Percentiles rank a stretch among this genome's conserved stretches.
These are phyloP conservation scores for Zhuqinia jingwanae DNA, from an alignment of 2,888 invertebrate genomes.

Conservation along the genomic window DNA sequence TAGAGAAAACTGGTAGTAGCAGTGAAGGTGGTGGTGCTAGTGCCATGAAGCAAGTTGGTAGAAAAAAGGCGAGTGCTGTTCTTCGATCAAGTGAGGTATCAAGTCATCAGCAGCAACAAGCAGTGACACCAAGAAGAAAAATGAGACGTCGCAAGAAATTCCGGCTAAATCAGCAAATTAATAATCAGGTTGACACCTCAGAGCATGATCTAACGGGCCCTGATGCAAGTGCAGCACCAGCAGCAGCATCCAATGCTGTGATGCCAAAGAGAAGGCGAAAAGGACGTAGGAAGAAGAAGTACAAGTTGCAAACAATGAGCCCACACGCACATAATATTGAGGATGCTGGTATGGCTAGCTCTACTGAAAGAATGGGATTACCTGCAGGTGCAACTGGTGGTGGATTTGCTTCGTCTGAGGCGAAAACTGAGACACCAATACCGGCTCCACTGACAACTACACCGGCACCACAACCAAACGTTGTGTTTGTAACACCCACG, in stretches of 20 bases:
- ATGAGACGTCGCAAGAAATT: constrained; percentile 69
- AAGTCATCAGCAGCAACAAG: constrained; percentile 3
- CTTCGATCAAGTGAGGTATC: constrained; percentile 20
- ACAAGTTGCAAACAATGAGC: constrained; percentile 59
- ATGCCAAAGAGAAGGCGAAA: constrained; percentile 57
- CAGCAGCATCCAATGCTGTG: not conserved
- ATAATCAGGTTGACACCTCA: constrained; percentile 49
- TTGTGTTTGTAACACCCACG: constrained; percentile 7
- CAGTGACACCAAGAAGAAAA: constrained; percentile 44
- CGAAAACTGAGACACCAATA: constrained; percentile 58
- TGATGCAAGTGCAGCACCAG: constrained; percentile 30
- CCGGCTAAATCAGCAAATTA: constrained; percentile 27
- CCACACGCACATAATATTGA: not conserved
- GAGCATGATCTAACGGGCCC: constrained; percentile 50
- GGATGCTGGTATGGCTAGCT: constrained; percentile 10
- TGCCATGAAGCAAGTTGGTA: not conserved
- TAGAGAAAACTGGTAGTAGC: constrained; percentile 44
- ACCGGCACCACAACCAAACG: constrained; percentile 11
- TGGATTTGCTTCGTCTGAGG: constrained; percentile 45
- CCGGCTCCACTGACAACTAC: constrained; percentile 59
- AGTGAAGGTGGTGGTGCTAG: constrained; percentile 10
- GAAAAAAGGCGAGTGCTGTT: constrained; percentile 16
- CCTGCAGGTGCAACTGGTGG: constrained; percentile 29
- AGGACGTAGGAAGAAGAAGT: constrained; percentile 71
- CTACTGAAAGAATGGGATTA: constrained; percentile 63